Percentiles rank a stretch among this genome's conserved stretches.
Evolutionary conservation across 1,140 invertebrate genomes (phyloP).

Genomic region (Luehdorfia chinensis): DNA sequence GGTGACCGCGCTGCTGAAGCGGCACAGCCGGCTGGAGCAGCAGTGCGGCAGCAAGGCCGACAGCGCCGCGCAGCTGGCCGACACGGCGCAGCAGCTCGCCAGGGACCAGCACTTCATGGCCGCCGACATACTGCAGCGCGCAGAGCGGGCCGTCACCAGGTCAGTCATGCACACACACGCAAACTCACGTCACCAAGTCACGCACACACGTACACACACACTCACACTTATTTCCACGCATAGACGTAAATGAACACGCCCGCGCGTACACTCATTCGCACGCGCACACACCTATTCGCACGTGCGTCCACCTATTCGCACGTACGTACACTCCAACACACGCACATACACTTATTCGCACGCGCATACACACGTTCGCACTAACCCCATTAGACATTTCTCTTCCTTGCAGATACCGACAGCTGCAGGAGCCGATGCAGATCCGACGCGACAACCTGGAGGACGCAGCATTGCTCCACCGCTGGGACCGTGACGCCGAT

Average conservation of each 20-base stretch:
- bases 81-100: constrained; percentile 85
- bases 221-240: no score
- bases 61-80: constrained; percentile 86
- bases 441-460: constrained; percentile 93
- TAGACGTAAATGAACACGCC: no score
- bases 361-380: no score
- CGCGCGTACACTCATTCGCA: no score
- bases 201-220: not conserved
- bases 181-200: no score
- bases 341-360: no score
- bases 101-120: constrained; percentile 90
- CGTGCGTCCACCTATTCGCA: no score
- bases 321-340: no score
- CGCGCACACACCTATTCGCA: no score
- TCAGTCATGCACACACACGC: no score
- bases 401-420: constrained; percentile 86
- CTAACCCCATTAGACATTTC: no score
- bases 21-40: constrained; percentile 90
- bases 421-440: constrained; percentile 92
- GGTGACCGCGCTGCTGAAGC: constrained; percentile 89
- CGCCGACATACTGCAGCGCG: constrained; percentile 87
- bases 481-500: constrained; percentile 90
- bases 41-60: constrained; percentile 89
- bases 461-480: constrained; percentile 90
- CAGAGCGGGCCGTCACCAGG: constrained; percentile 82